phyloP scores from a whole-genome alignment of 2,888 invertebrate species.

The Patella caerulea region DNA sequence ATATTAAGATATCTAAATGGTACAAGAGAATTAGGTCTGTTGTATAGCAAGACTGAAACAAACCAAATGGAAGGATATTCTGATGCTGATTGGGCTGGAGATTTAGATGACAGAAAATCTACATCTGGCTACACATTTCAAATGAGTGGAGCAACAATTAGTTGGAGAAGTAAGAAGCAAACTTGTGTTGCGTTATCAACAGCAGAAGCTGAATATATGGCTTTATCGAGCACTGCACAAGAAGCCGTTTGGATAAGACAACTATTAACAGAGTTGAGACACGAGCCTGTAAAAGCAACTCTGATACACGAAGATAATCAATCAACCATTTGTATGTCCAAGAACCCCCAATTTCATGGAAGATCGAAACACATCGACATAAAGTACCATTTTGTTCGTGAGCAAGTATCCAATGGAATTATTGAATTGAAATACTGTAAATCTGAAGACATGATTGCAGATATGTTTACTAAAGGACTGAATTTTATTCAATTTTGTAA shows the following conservation, averaged over 20 bases:
- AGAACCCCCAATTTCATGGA: constrained; percentile 34
- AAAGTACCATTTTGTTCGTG: constrained; percentile 35
- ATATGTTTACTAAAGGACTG: constrained; percentile 2
- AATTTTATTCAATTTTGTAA: not conserved
- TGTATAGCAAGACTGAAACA: too few relatives aligned
- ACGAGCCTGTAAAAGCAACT: not conserved
- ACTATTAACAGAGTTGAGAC: not conserved
- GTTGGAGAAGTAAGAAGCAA: constrained; percentile 32
- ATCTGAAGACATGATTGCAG: not conserved
- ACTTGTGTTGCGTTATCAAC: constrained; percentile 35
- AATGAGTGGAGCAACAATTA: constrained; percentile 8
- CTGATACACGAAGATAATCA: constrained; percentile 36
- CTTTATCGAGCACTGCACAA: constrained; percentile 33
- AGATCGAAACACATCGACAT: constrained; percentile 44
- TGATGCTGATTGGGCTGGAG: too few relatives aligned
- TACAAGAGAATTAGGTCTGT: too few relatives aligned
- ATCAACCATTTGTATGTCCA: constrained; percentile 28
- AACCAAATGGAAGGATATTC: too few relatives aligned
- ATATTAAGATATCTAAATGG: too few relatives aligned
- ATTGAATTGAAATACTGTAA: not conserved
- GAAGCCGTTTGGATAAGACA: constrained; percentile 22
- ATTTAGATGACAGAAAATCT: not conserved
- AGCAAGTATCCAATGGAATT: not conserved
- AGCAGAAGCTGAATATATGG: constrained; percentile 45
- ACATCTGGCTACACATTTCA: not conserved